Evolutionary conservation across 1,140 invertebrate genomes (phyloP).

Genomic region (Globodera ellingtonae): DNA sequence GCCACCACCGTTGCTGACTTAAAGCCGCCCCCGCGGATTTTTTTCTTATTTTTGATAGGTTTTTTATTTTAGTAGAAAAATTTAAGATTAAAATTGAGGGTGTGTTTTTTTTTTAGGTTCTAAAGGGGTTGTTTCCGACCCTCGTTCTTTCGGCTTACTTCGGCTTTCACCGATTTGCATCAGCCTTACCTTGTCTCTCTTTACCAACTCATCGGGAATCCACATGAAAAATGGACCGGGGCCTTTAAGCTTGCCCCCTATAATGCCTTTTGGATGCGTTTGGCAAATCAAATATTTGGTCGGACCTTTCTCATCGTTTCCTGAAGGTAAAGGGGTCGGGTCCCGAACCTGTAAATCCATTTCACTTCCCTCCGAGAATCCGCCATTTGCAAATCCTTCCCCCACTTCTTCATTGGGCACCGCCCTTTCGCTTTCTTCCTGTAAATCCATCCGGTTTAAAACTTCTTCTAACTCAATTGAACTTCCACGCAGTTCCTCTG

Average conservation of each 20-base stretch:
- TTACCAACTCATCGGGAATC: not conserved
- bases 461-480: not conserved
- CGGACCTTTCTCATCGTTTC: too few species aligned
- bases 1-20: not conserved
- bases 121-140: too few species aligned
- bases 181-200: not conserved
- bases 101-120: too few species aligned
- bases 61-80: too few species aligned
- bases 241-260: not conserved
- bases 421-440: not conserved
- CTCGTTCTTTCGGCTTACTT: too few species aligned
- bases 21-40: not conserved
- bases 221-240: conserved; percentile 5
- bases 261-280: not conserved
- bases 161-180: conserved; percentile 8
- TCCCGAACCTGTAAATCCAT: too few species aligned
- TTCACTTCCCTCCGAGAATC: too few species aligned
- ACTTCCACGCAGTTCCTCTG: not conserved
- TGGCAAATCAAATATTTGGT: not conserved
- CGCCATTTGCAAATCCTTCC: too few species aligned
- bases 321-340: too few species aligned
- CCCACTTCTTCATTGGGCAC: not conserved
- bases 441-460: not conserved
- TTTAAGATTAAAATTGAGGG: too few species aligned
- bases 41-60: too few species aligned